Percentiles rank a stretch among this genome's conserved stretches.
Evolutionary conservation across 1,140 invertebrate species (phyloP).

Genomic region (Bathynomus jamesi): DNA sequence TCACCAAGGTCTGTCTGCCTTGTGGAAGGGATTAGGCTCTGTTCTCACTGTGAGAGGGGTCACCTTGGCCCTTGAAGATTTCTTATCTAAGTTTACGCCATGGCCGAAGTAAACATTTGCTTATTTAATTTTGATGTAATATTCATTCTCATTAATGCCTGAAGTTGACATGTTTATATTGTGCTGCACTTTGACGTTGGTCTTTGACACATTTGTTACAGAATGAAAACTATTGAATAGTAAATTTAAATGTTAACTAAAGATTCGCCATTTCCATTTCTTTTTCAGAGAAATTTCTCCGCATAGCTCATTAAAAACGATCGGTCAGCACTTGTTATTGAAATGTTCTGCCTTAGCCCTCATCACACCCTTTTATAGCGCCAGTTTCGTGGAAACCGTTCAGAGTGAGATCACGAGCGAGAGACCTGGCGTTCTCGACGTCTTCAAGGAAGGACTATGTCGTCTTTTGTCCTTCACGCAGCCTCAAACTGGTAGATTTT

Average conservation of each 20-base stretch:
- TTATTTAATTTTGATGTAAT: too few relatives aligned
- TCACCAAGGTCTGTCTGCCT: conserved; percentile 71
- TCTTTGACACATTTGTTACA: too few relatives aligned
- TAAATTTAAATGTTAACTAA: too few relatives aligned
- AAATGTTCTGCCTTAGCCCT: conserved; percentile 79
- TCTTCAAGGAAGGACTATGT: conserved; percentile 76
- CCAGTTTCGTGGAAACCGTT: conserved; percentile 88
- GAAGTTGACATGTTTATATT: too few relatives aligned
- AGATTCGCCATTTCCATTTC: too few relatives aligned
- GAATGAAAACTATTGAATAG: too few relatives aligned
- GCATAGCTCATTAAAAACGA: conserved; percentile 63
- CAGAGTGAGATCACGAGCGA: conserved; percentile 94
- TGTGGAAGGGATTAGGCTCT: conserved; percentile 92
- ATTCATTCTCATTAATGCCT: too few relatives aligned
- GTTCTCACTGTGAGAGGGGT: conserved; percentile 79
- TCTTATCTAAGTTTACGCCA: conserved; percentile 78
- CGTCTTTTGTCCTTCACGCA: conserved; percentile 72
- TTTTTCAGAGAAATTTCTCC: conserved; percentile 64
- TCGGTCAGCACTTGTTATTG: conserved; percentile 69
- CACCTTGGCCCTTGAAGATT: conserved; percentile 78
- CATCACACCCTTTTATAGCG: conserved; percentile 85
- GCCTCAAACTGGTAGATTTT: conserved; percentile 61
- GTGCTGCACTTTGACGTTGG: too few relatives aligned
- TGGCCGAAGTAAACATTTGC: conserved; percentile 76
- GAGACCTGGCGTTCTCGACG: conserved; percentile 81